These are phyloP conservation scores for Gobio occitaniae DNA, from an alignment of 2,797 vertebrate genomes.

Conservation along the genomic window DNA sequence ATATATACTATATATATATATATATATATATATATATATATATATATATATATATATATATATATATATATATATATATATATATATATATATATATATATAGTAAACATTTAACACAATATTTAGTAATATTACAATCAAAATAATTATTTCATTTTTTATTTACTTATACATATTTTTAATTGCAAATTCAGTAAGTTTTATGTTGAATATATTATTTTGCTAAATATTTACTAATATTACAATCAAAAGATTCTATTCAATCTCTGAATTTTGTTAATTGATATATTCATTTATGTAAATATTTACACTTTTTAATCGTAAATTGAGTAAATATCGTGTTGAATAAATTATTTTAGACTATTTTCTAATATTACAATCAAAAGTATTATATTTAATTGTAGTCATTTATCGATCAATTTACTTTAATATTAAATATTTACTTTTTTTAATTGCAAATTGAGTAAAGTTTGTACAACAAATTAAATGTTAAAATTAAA, in stretches of 20 bases:
- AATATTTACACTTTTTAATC: not conserved
- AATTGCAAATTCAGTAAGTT: not conserved
- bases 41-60: too few species aligned
- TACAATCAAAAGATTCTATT: not conserved
- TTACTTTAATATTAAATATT: too few species aligned
- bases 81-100: too few species aligned
- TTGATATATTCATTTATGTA: not conserved
- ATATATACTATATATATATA: too few species aligned
- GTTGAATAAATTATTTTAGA: not conserved
- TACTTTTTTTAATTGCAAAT: not conserved
- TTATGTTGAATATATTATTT: not conserved
- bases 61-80: too few species aligned
- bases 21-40: too few species aligned
- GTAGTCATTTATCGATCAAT: too few species aligned
- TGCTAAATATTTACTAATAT: not conserved
- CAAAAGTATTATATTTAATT: not conserved
- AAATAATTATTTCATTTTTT: not conserved
- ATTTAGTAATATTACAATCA: not conserved
- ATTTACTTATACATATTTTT: not conserved
- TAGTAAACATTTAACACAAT: not conserved
- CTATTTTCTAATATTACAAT: not conserved
- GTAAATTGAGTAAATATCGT: not conserved
- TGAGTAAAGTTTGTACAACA: not conserved
- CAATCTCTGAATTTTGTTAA: not conserved
- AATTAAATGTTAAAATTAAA: not conserved